Evolutionary conservation across 2,797 vertebrate species (phyloP).

Genomic region (Discoglossus pictus): DNA sequence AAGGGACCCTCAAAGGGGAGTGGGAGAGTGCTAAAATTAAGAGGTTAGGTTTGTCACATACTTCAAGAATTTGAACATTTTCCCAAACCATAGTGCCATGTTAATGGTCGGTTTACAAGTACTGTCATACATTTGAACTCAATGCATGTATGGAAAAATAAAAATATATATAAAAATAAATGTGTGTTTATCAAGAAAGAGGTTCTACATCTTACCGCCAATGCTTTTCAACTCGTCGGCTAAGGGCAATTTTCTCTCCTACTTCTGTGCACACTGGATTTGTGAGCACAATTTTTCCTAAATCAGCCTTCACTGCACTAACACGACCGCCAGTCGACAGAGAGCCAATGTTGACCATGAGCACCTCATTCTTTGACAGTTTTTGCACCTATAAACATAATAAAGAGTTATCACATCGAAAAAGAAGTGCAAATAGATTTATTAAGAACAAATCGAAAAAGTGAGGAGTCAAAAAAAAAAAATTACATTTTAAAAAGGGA

Average conservation of each 20-base stretch:
- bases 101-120: too few relatives aligned
- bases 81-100: too few relatives aligned
- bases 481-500: too few relatives aligned
- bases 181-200: too few relatives aligned
- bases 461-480: too few relatives aligned
- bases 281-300: conserved; percentile 97
- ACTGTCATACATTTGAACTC: neutral
- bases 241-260: conserved; percentile 97
- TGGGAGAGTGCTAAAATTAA: too few relatives aligned
- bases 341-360: conserved; percentile 98
- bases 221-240: conserved; percentile 96
- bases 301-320: conserved; percentile 95
- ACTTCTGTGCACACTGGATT: conserved; percentile 98
- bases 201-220: conserved; percentile 85
- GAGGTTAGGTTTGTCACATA: too few relatives aligned
- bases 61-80: too few relatives aligned
- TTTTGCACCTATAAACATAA: conserved; percentile 88
- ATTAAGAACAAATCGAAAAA: too few relatives aligned
- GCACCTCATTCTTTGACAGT: conserved; percentile 94
- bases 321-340: conserved; percentile 95
- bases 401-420: neutral
- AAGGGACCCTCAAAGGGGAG: too few relatives aligned
- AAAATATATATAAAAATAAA: neutral
- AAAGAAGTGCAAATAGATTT: too few relatives aligned
- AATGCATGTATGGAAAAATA: neutral